Evolutionary conservation across 2,113 vertebrate species (phyloP).

Genomic region (Crotalus horridus): DNA sequence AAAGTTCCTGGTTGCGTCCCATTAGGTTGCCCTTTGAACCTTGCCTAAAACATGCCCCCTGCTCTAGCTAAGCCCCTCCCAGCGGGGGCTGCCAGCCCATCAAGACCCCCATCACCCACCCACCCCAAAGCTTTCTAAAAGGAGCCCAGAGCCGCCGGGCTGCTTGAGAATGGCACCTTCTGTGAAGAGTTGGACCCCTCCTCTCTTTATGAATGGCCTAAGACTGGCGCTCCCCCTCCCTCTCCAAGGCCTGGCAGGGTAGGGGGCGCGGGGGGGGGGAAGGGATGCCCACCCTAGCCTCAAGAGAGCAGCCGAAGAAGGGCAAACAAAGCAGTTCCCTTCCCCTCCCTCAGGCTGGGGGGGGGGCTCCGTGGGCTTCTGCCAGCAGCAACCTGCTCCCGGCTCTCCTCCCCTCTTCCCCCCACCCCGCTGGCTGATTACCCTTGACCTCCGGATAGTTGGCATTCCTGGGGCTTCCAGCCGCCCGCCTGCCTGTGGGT

Average conservation of each 20-base stretch:
- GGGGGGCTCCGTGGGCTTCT: not conserved
- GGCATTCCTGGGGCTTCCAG: not conserved
- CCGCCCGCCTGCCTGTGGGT: no score
- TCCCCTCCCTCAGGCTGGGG: not conserved
- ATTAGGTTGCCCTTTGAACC: not conserved
- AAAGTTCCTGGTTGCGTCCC: not conserved
- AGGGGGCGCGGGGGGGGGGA: not conserved
- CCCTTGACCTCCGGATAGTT: conserved; percentile 6
- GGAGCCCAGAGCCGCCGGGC: not conserved
- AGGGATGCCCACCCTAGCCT: not conserved
- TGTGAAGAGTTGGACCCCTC: not conserved
- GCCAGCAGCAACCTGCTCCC: not conserved
- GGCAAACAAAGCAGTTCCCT: not conserved
- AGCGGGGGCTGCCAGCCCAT: not conserved
- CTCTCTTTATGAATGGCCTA: not conserved
- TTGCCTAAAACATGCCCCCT: not conserved
- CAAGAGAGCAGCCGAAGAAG: not conserved
- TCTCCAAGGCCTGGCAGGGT: not conserved
- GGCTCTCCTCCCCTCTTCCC: not conserved
- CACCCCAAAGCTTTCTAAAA: no score
- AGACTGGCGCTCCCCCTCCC: not conserved
- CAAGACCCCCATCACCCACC: not conserved
- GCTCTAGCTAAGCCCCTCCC: not conserved
- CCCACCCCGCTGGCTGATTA: not conserved
- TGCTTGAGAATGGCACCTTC: not conserved